Evolutionary conservation across 1,140 invertebrate species (phyloP).

Genomic region (Pachyrhynchus sulphureomaculatus): DNA sequence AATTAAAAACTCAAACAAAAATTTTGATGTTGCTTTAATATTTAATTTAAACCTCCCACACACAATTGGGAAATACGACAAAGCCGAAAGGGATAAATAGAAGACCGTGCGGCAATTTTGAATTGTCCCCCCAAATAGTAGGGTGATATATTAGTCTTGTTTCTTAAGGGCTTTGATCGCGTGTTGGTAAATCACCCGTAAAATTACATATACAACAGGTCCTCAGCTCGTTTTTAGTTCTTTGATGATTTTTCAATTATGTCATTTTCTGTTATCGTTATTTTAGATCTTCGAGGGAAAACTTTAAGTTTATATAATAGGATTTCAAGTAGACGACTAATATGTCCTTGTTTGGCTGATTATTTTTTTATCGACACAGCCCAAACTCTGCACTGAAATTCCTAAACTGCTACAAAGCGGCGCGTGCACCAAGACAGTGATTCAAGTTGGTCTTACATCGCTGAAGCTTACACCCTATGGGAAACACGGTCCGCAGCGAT

Average conservation of each 20-base stretch:
- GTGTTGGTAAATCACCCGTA: constrained; percentile 37
- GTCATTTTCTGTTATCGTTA: constrained; percentile 16
- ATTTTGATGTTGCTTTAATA: constrained; percentile 30
- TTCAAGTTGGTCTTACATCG: too few relatives aligned
- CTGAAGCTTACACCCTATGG: too few relatives aligned
- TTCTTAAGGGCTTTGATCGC: constrained; percentile 34
- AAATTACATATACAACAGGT: constrained; percentile 37
- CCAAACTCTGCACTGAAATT: too few relatives aligned
- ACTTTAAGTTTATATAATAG: too few relatives aligned
- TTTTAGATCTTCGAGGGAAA: not conserved
- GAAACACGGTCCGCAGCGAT: too few relatives aligned
- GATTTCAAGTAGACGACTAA: too few relatives aligned
- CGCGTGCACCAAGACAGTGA: too few relatives aligned
- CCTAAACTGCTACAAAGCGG: too few relatives aligned
- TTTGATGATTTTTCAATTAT: constrained; percentile 29
- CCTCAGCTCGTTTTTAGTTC: constrained; percentile 16
- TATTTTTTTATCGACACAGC: too few relatives aligned
- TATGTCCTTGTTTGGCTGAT: too few relatives aligned
- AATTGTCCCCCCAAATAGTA: constrained; percentile 36
- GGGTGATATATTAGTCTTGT: constrained; percentile 38
- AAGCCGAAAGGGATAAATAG: constrained; percentile 17
- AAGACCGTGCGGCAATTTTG: constrained; percentile 34
- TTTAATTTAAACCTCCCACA: constrained; percentile 29
- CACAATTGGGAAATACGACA: constrained; percentile 32
- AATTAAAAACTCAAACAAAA: not conserved